These are phyloP conservation scores for Cyrtorhinus lividipennis DNA, from an alignment of 1,140 invertebrate genomes.

Conservation along the genomic window DNA sequence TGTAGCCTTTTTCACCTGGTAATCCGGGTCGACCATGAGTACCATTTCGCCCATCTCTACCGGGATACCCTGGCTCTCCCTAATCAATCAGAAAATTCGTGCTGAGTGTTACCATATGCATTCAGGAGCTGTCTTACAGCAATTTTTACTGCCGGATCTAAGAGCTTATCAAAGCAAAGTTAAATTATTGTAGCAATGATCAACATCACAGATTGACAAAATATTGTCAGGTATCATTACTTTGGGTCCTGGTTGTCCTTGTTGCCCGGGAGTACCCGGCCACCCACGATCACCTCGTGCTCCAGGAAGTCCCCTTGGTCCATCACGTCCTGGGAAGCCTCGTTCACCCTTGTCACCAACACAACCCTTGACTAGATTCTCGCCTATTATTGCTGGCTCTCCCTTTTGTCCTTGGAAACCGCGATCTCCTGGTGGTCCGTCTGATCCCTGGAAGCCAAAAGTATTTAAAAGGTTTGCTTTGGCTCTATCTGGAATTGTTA, in stretches of 20 bases:
- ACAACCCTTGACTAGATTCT: neutral
- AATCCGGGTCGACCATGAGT: conserved; percentile 11
- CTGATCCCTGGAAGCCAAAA: neutral
- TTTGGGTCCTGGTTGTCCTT: conserved; percentile 6
- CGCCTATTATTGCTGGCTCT: neutral
- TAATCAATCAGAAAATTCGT: neutral
- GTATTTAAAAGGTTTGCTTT: neutral
- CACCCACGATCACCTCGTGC: conserved; percentile 62
- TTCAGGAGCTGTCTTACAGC: no score
- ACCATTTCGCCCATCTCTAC: conserved; percentile 31
- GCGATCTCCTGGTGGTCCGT: neutral
- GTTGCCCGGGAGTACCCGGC: conserved; percentile 29
- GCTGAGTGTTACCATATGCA: neutral
- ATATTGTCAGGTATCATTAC: no score
- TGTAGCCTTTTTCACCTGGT: conserved; percentile 12
- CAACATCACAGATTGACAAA: no score
- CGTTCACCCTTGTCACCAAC: neutral
- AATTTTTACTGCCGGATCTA: no score
- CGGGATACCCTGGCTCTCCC: conserved; percentile 33
- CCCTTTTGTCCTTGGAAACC: neutral
- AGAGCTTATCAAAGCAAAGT: no score
- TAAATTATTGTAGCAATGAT: no score
- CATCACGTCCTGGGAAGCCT: conserved; percentile 24
- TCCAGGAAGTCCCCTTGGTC: conserved; percentile 54
- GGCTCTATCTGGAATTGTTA: no score